Base-by-base conservation (phyloP, 2,797 vertebrate genomes). In the Onychomys torridus region DNA sequence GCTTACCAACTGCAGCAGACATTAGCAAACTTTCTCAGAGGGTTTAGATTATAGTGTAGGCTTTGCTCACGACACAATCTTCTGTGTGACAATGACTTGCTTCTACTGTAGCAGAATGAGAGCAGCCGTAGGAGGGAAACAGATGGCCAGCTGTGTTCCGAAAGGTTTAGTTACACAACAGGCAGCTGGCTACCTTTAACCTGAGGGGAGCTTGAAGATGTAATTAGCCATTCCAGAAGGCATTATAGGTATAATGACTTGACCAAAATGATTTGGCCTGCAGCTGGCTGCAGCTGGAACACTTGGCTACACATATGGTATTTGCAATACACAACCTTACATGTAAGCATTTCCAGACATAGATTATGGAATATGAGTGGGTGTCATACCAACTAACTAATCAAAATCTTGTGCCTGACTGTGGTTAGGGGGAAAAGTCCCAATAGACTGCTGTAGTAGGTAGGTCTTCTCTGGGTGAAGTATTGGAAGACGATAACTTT, bases 151-250 rank as follows among this genome's bases (percentile, higher is more conserved):
- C 57, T 95, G 27, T 90, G 57, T 71, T 85, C 46, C 59, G 67
- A 84, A 89, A 93, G 93, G 90, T 49, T 95, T 69, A 91, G 52
- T 89, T 93, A 85, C 11, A 67, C 67, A 71, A 78, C 61, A 67
- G 40, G 61, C 61, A 67, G 61, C 61, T 67, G 40, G 82, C 37
- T 77, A 14, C 46, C 27, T 67, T 96, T 78, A 65, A 32, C 19
- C 23, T 78, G 25, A 34, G 61, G 40, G 21, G 13, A 86, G 6
- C 34, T 6, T 61, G 67, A 27, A 77, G 61, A 65, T 78, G 10
- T 77, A 86, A 92, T 85, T 85, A 92, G 23, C 65, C 25, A 34
- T 40, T 65, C n/a, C 5, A 89, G 59, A 77, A 96, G 49, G 92
- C 93, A 52, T 76, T 52, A 77, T 2, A 85, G 27, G 43, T 89